Base-by-base conservation (phyloP, 2,888 invertebrate species). In the Eurois occulta region DNA sequence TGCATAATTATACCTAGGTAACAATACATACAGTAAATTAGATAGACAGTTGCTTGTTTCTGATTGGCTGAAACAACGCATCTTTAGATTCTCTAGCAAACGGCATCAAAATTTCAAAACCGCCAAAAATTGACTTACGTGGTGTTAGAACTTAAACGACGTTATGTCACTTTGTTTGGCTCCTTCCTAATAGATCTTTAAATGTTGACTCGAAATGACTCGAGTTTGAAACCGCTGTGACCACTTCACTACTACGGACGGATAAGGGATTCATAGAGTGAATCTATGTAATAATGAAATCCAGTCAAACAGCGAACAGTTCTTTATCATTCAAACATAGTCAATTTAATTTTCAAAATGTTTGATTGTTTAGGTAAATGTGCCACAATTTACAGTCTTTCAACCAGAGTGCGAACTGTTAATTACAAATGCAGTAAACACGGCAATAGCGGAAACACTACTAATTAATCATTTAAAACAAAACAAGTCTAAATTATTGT, bases 401-500 rank as follows among this genome's bases (percentile, higher is more conserved):
- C 35, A 3, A 1, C 6, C 32, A 38, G 0, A 64, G 5, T 60
- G 16, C 28, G 21, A 68, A 64, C 41, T 35, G 4, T 80, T 62
- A 70, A 52, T 79, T 43, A 43, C 28, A 69, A 38, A 41, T 62
- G 2, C 41, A 8, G 43, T 73, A 64, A 81, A 67, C 67, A 81
- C 11, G 21, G 38, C 41, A 77, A 65, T 64, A 69, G 13, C 67
- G 75, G 83, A 78, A 71, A 78, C 75, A 52, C 6, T 32, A 55
- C 62, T 83, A 67, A 79, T 79, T 74, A 67, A 72, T 58, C 64
- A 71, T 86, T 78, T 74, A 13, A 73, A 83, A 75, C 58, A 43
- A 73, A 68, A 18, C 11, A 24, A 62, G 2, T 35, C 7, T 28
- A 28, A 66, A 38, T 70, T n/a, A 72, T 62, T 32, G 11, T 32